These are phyloP conservation scores for Drosophila mimica DNA, from an alignment of 2,888 invertebrate genomes.

Conservation along the genomic window DNA sequence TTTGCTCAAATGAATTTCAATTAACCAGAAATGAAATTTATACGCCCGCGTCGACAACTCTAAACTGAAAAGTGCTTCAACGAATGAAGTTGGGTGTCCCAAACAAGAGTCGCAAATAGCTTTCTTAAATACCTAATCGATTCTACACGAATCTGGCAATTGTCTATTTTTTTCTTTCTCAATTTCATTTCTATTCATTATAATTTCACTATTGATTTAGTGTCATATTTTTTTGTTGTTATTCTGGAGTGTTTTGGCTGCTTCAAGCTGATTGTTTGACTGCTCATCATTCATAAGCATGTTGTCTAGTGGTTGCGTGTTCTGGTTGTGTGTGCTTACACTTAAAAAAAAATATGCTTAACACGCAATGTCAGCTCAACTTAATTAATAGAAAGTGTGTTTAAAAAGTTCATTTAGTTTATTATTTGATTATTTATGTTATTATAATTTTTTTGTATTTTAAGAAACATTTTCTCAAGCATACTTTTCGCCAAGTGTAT, in stretches of 20 bases:
- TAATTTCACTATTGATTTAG: constrained; percentile 49
- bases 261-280: constrained; percentile 60
- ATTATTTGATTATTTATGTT: not conserved
- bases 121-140: constrained; percentile 6
- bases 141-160: not conserved
- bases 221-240: constrained; percentile 33
- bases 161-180: constrained; percentile 1
- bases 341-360: not conserved
- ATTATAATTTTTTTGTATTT: not conserved
- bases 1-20: constrained; percentile 79
- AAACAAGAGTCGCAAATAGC: constrained; percentile 14
- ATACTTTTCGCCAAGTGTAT: not conserved
- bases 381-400: not conserved
- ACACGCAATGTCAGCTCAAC: not conserved
- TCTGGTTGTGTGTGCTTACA: constrained; percentile 4
- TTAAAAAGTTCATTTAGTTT: not conserved
- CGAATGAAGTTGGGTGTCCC: constrained; percentile 8
- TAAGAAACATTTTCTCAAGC: not conserved
- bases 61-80: constrained; percentile 33
- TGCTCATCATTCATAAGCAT: constrained; percentile 69
- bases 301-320: constrained; percentile 6
- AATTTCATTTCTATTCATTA: constrained; percentile 26
- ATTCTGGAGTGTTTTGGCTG: not conserved
- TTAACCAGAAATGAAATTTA: constrained; percentile 75
- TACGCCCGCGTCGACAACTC: constrained; percentile 44